Percentiles rank a stretch among this genome's conserved stretches.
phyloP scores from a whole-genome alignment of 2,888 invertebrate genomes.

The Ornithoptera priamus region DNA sequence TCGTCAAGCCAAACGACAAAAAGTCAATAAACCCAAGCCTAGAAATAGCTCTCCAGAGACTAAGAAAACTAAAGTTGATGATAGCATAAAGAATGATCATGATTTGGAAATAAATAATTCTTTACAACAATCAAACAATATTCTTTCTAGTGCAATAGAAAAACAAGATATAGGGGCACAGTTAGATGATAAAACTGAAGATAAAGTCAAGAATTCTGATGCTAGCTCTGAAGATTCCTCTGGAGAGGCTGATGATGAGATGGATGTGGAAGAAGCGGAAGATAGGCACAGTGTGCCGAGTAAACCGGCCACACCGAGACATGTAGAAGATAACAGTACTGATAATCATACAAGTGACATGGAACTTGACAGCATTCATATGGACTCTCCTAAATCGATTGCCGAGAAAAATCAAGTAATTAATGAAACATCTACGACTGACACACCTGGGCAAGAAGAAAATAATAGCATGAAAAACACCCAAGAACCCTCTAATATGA shows the following conservation, averaged over 20 bases:
- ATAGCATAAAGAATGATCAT: conserved; percentile 43
- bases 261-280: conserved; percentile 82
- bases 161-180: conserved; percentile 39
- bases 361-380: conserved; percentile 74
- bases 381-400: conserved; percentile 71
- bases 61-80: conserved; percentile 59
- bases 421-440: conserved; percentile 50
- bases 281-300: conserved; percentile 63
- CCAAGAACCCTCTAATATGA: conserved; percentile 35
- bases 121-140: conserved; percentile 44
- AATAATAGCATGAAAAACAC: conserved; percentile 37
- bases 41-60: conserved; percentile 51
- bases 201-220: conserved; percentile 65
- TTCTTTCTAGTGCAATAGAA: conserved; percentile 33
- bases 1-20: conserved; percentile 64
- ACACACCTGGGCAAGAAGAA: conserved; percentile 48
- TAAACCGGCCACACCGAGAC: conserved; percentile 60
- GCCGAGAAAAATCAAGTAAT: conserved; percentile 67
- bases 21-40: conserved; percentile 42
- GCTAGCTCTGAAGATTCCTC: conserved; percentile 82
- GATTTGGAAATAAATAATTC: conserved; percentile 60
- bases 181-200: conserved; percentile 48
- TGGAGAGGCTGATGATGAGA: conserved; percentile 84
- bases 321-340: conserved; percentile 67
- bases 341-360: conserved; percentile 75